Percentiles rank a stretch among this genome's conserved stretches.
phyloP scores from a whole-genome alignment of 2,113 vertebrate species.

The Chloebia gouldiae region DNA sequence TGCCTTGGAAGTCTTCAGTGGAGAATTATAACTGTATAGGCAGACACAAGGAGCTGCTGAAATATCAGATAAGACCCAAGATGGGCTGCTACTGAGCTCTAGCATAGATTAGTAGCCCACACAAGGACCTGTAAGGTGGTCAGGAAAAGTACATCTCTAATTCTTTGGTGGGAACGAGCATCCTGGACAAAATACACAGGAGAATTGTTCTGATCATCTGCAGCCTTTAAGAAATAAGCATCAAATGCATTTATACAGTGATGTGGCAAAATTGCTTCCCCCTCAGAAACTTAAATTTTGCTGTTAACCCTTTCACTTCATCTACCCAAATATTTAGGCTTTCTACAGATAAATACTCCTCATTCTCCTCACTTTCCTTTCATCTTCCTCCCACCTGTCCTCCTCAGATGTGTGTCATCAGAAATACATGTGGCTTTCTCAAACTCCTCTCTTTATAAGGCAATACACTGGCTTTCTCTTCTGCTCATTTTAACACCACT shows the following conservation, averaged over 20 bases:
- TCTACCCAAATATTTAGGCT: background rate
- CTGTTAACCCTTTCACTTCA: background rate
- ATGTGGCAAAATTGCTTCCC: background rate
- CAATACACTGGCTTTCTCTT: background rate
- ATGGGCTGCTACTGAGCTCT: background rate
- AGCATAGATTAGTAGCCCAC: background rate
- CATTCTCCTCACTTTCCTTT: background rate
- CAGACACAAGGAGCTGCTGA: background rate
- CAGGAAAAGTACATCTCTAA: background rate
- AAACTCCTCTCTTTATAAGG: background rate
- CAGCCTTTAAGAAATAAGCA: background rate
- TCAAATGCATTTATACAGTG: background rate
- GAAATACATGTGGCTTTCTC: background rate
- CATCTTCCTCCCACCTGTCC: background rate
- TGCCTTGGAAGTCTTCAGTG: background rate
- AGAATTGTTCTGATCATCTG: background rate
- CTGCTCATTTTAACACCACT: background rate
- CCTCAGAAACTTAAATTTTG: background rate
- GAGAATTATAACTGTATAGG: background rate
- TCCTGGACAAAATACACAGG: background rate
- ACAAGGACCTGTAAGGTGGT: background rate
- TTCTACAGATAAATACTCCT: background rate
- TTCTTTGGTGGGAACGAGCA: background rate
- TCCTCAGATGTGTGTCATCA: background rate
- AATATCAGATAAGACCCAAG: background rate